A percentile compares a stretch with the other conserved stretches of the same genome.
Evolutionary conservation across 2,888 invertebrate genomes (phyloP).

Genomic region (Ormyrus nitidulus): DNA sequence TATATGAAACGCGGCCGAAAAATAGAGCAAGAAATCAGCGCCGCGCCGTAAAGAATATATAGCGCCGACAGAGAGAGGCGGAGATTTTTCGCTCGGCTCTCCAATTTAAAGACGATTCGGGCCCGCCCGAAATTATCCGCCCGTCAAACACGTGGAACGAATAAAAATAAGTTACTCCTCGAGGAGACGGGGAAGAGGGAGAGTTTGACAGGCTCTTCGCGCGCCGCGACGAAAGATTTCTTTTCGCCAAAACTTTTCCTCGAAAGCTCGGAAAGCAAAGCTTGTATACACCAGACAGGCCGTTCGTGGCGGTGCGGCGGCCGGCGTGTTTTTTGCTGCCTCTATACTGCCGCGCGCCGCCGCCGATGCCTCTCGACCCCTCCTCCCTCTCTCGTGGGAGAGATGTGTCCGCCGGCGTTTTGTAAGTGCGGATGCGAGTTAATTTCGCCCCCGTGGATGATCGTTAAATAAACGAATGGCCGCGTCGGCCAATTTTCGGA

Average conservation of each 20-base stretch:
- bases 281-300: neutral
- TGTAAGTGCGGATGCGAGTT: slow-evolving; percentile 3
- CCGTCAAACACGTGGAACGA: slow-evolving; percentile 46
- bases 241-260: slow-evolving; percentile 48
- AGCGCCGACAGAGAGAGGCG: neutral
- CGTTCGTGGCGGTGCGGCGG: neutral
- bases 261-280: slow-evolving; percentile 51
- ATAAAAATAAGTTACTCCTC: slow-evolving; percentile 50
- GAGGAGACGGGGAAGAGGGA: slow-evolving; percentile 1
- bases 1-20: too few relatives aligned
- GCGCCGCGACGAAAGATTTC: slow-evolving; percentile 44
- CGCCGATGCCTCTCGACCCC: neutral
- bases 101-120: neutral
- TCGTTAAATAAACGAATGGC: slow-evolving; percentile 9
- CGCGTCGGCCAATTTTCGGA: neutral
- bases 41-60: too few relatives aligned
- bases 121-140: neutral
- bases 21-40: too few relatives aligned
- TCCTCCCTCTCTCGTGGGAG: slow-evolving; percentile 1
- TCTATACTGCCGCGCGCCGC: neutral
- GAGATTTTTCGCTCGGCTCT: neutral
- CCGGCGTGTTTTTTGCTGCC: neutral
- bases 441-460: neutral
- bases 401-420: neutral
- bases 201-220: slow-evolving; percentile 29